These are phyloP conservation scores for Meta bourneti DNA, from an alignment of 2,888 invertebrate genomes.

Conservation along the genomic window DNA sequence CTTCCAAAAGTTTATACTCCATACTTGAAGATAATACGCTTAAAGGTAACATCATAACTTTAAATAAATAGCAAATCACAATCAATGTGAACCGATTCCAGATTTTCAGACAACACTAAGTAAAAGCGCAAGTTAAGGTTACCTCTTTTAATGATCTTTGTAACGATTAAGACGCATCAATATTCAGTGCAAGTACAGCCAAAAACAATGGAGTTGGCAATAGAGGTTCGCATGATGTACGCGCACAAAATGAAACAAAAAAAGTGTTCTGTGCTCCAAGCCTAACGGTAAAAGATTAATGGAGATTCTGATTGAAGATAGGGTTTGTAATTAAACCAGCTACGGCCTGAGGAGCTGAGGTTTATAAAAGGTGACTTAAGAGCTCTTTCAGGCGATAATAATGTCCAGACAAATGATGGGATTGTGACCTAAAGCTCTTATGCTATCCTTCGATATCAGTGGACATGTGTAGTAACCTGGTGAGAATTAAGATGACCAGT, in stretches of 20 bases:
- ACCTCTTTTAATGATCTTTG: not conserved
- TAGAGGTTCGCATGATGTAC: not conserved
- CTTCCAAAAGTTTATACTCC: not conserved
- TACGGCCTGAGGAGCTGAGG: slow-evolving; percentile 16
- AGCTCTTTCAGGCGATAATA: slow-evolving; percentile 24
- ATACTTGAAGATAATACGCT: not conserved
- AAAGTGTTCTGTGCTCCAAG: slow-evolving; percentile 8
- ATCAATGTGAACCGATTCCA: not conserved
- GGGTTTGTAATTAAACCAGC: slow-evolving; percentile 46
- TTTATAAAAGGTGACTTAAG: not conserved
- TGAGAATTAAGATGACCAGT: too few species aligned
- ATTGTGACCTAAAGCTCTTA: slow-evolving; percentile 43
- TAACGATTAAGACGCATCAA: slow-evolving; percentile 13
- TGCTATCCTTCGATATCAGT: not conserved
- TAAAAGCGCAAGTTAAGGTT: not conserved
- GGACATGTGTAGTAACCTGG: too few species aligned
- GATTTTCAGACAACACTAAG: not conserved
- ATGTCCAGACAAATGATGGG: slow-evolving; percentile 34
- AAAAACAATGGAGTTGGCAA: slow-evolving; percentile 20
- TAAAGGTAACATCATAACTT: not conserved
- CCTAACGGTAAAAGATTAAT: slow-evolving; percentile 66
- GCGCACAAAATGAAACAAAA: slow-evolving; percentile 10
- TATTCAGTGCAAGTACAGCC: slow-evolving; percentile 44
- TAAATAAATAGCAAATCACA: not conserved
- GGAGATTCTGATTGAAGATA: slow-evolving; percentile 47